Percentiles rank a stretch among this genome's conserved stretches.
These are phyloP conservation scores for Notothenia coriiceps DNA, from an alignment of 2,113 vertebrate species.

Conservation along the genomic window DNA sequence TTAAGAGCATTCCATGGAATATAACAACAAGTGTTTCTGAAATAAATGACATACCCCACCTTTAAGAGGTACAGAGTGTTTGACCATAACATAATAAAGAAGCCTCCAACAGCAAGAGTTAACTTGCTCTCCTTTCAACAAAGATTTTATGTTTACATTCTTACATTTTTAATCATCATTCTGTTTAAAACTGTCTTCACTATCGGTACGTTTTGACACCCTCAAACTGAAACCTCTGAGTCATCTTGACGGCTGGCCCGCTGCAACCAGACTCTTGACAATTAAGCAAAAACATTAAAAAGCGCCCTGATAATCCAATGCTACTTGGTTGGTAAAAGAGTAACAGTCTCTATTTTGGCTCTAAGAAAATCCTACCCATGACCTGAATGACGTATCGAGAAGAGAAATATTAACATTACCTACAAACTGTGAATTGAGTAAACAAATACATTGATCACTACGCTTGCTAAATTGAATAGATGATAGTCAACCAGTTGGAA, in stretches of 20 bases:
- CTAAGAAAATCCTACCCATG: not conserved
- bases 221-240: not conserved
- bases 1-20: too few relatives aligned
- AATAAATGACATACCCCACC: too few relatives aligned
- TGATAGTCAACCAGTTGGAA: too few relatives aligned
- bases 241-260: not conserved
- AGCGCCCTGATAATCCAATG: slow-evolving; percentile 17
- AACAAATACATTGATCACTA: not conserved
- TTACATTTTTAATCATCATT: too few relatives aligned
- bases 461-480: not conserved
- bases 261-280: slow-evolving; percentile 16
- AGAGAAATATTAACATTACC: not conserved
- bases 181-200: too few relatives aligned
- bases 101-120: too few relatives aligned
- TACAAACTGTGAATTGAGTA: not conserved
- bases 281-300: slow-evolving; percentile 8
- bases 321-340: not conserved
- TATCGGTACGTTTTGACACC: too few relatives aligned
- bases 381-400: not conserved
- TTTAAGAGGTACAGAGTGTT: too few relatives aligned
- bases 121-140: too few relatives aligned
- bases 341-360: slow-evolving; percentile 13
- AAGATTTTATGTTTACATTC: too few relatives aligned
- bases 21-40: too few relatives aligned
- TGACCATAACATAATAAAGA: too few relatives aligned